Evolutionary conservation across 1,140 invertebrate genomes (phyloP).

Genomic region (Reticulitermes speratus): DNA sequence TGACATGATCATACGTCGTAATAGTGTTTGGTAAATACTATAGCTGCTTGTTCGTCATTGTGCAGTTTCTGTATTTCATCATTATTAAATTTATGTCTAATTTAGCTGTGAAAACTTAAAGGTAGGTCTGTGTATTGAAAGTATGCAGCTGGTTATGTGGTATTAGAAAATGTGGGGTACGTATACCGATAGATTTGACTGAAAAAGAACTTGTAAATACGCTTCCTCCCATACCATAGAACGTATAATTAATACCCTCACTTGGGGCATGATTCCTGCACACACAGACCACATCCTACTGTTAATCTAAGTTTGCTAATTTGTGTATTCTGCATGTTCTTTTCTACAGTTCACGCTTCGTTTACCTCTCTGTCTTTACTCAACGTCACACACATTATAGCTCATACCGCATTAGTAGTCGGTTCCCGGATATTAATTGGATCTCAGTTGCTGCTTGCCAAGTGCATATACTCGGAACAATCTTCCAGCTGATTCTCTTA

Average conservation of each 20-base stretch:
- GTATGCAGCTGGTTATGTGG: too few relatives aligned
- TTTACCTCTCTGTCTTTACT: neutral
- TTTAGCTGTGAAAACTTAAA: too few relatives aligned
- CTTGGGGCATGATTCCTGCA: neutral
- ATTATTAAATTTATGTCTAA: too few relatives aligned
- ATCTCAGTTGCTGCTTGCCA: neutral
- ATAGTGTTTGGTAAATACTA: too few relatives aligned
- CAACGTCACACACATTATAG: neutral
- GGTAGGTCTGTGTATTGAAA: too few relatives aligned
- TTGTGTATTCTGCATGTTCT: neutral
- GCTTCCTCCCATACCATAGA: neutral
- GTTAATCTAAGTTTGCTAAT: neutral
- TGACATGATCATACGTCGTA: too few relatives aligned
- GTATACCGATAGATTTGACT: neutral
- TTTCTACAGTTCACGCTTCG: neutral
- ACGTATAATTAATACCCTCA: neutral
- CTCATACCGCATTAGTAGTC: neutral
- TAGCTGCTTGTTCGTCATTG: too few relatives aligned
- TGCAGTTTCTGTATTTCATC: too few relatives aligned
- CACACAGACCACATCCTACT: neutral
- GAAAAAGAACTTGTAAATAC: neutral
- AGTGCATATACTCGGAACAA: neutral
- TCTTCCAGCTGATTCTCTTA: neutral
- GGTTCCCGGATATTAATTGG: constrained; percentile 3
- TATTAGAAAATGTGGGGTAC: too few relatives aligned